Evolutionary conservation across 37 sponge, comb jelly and placozoan species (phyloP).

Genomic region (Spongia lamella): DNA sequence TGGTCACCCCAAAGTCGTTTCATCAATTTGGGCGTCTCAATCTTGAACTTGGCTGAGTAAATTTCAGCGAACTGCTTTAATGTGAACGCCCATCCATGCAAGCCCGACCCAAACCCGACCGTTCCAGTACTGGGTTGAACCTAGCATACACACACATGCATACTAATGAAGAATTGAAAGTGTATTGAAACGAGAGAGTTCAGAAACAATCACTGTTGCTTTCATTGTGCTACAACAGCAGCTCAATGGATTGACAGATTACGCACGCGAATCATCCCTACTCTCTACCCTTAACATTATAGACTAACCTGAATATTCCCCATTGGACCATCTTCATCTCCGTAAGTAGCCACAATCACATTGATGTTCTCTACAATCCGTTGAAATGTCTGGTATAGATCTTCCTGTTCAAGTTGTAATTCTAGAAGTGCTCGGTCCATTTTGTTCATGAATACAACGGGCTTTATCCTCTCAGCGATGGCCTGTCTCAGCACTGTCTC

Average conservation of each 20-base stretch:
- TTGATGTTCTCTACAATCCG: conserved; percentile 96
- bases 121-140: conserved; percentile 89
- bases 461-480: conserved; percentile 95
- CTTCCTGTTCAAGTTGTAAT: conserved; percentile 93
- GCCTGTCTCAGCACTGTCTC: conserved; percentile 60
- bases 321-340: conserved; percentile 92
- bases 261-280: too few species aligned
- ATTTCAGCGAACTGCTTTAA: conserved; percentile 99
- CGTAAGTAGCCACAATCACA: conserved; percentile 96
- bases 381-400: conserved; percentile 96
- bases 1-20: conserved; percentile 96
- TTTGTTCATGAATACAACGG: conserved; percentile 99
- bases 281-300: too few species aligned
- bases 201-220: too few species aligned
- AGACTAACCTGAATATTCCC: conserved; percentile 57
- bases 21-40: conserved; percentile 91
- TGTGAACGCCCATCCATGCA: conserved; percentile 99
- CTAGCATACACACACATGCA: conserved; percentile 9
- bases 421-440: conserved; percentile 99
- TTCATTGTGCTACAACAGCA: too few species aligned
- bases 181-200: not conserved
- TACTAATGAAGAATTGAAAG: not conserved
- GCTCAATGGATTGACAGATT: too few species aligned
- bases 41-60: conserved; percentile 96
- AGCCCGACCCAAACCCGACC: conserved; percentile 98